phyloP scores from a whole-genome alignment of 2,797 vertebrate species.

The Anniella stebbinsi region DNA sequence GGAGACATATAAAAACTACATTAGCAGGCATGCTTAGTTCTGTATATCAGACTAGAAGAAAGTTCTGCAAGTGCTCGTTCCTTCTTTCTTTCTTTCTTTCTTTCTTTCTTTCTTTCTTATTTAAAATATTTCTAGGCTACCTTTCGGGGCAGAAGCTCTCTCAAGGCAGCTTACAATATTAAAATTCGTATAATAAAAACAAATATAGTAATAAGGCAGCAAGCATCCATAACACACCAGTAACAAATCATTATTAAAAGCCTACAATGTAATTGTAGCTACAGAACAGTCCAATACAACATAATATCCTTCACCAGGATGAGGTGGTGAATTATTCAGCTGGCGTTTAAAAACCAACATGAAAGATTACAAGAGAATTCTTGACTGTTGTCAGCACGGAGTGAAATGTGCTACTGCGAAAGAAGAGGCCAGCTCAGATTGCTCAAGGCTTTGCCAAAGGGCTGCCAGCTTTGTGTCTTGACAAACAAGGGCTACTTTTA shows the following conservation, averaged over 20 bases:
- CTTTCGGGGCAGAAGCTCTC: too few relatives aligned
- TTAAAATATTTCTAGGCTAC: too few relatives aligned
- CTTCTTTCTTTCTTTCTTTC: neutral
- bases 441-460: conserved; percentile 65
- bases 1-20: neutral
- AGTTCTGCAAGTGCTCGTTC: conserved; percentile 26
- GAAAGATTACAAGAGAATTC: conserved; percentile 70
- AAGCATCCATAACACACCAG: too few relatives aligned
- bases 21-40: neutral
- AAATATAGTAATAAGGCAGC: too few relatives aligned
- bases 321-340: conserved; percentile 71
- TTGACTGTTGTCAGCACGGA: conserved; percentile 65
- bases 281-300: too few relatives aligned
- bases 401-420: conserved; percentile 66
- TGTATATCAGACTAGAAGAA: conserved; percentile 21
- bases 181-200: too few relatives aligned
- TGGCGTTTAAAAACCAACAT: conserved; percentile 61
- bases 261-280: too few relatives aligned
- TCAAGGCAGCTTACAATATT: too few relatives aligned
- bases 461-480: conserved; percentile 70
- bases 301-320: conserved; percentile 24
- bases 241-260: too few relatives aligned
- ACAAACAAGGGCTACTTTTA: conserved; percentile 65
- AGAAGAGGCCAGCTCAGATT: conserved; percentile 66
- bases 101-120: too few relatives aligned